phyloP scores from a whole-genome alignment of 2,113 vertebrate genomes.

The Dascyllus trimaculatus region DNA sequence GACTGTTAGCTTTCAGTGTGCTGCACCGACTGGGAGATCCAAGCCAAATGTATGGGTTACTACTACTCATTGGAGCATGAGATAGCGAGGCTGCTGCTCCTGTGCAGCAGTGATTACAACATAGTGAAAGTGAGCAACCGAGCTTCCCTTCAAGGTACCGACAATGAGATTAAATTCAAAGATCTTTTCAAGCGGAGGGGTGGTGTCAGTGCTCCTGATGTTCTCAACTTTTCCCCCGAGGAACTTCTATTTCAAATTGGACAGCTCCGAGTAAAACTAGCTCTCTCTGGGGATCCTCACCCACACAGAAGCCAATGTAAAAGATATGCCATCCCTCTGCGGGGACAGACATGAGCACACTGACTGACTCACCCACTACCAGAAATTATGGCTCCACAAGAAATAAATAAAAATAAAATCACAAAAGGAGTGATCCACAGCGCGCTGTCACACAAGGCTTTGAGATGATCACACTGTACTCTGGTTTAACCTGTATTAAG shows the following conservation, averaged over 20 bases:
- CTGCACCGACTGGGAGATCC: slow-evolving; percentile 16
- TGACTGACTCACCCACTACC: not conserved
- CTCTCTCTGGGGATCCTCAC: slow-evolving; percentile 62
- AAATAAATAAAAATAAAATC: slow-evolving; percentile 30
- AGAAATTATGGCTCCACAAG: not conserved
- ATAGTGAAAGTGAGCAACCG: slow-evolving; percentile 28
- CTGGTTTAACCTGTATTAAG: not conserved
- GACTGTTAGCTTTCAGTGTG: slow-evolving; percentile 24
- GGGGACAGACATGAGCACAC: slow-evolving; percentile 19
- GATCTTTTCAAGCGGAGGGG: slow-evolving; percentile 41
- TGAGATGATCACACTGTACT: not conserved
- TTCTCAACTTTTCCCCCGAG: slow-evolving; percentile 63
- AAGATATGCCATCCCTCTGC: slow-evolving; percentile 67
- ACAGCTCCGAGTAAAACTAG: slow-evolving; percentile 71
- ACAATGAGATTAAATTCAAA: slow-evolving; percentile 65
- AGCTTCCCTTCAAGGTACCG: slow-evolving; percentile 50
- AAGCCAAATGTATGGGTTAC: slow-evolving; percentile 23
- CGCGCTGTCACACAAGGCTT: not conserved
- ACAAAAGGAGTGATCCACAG: slow-evolving; percentile 1
- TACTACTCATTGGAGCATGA: slow-evolving; percentile 24
- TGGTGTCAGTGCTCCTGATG: slow-evolving; percentile 56
- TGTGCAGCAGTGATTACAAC: slow-evolving; percentile 46
- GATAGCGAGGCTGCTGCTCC: slow-evolving; percentile 23
- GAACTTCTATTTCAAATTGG: slow-evolving; percentile 75
- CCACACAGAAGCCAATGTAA: slow-evolving; percentile 50